A percentile compares a stretch with the other conserved stretches of the same genome.
Conservation (phyloP, 1,140 invertebrate species). For the Phocides pigmalion region DNA sequence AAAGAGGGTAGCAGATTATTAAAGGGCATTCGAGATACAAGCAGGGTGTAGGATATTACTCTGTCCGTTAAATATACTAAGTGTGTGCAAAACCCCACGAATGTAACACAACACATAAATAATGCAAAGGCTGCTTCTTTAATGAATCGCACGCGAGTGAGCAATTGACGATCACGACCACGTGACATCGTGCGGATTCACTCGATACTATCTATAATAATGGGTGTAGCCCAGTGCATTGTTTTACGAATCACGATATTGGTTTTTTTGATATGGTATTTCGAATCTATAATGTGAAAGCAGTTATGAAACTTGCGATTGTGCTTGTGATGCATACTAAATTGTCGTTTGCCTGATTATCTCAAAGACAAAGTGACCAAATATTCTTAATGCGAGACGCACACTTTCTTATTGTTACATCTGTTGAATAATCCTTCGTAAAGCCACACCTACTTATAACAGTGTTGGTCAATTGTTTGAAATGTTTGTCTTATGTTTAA, state of each 20-base stretch:
- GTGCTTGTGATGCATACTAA: background rate
- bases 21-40: too few species aligned
- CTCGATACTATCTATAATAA: slow-evolving; percentile 10
- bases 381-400: too few species aligned
- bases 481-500: too few species aligned
- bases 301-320: slow-evolving; percentile 10
- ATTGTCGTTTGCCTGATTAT: background rate
- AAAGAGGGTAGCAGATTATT: too few species aligned
- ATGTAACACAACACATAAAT: slow-evolving; percentile 5
- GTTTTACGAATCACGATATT: slow-evolving; percentile 17
- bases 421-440: too few species aligned
- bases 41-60: too few species aligned
- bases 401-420: too few species aligned
- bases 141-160: slow-evolving; percentile 18
- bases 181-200: slow-evolving; percentile 5
- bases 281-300: slow-evolving; percentile 17
- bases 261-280: slow-evolving; percentile 19
- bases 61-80: too few species aligned
- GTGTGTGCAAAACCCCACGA: too few species aligned
- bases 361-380: too few species aligned
- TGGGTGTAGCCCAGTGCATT: slow-evolving; percentile 15
- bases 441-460: too few species aligned
- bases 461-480: too few species aligned
- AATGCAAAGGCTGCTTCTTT: background rate
- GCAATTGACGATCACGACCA: slow-evolving; percentile 17